These are phyloP conservation scores for Aproaerema taeniolella DNA, from an alignment of 2,888 invertebrate genomes.

Conservation along the genomic window DNA sequence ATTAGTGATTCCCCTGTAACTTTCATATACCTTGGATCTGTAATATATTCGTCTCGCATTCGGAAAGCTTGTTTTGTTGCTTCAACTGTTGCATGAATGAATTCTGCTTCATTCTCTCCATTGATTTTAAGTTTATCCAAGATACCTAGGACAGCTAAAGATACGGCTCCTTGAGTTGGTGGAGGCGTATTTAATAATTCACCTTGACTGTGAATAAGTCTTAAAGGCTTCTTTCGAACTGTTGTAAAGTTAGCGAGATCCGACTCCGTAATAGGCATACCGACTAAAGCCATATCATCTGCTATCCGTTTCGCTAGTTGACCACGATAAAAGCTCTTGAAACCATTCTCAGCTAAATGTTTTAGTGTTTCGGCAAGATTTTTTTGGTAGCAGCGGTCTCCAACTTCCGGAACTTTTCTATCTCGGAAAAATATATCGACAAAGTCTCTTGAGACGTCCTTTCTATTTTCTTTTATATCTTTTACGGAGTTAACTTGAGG, in stretches of 20 bases:
- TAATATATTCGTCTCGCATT: slow-evolving; percentile 47
- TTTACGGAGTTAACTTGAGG: too few relatives aligned
- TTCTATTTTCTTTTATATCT: slow-evolving; percentile 14
- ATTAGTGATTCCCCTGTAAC: slow-evolving; percentile 43
- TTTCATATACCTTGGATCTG: slow-evolving; percentile 56
- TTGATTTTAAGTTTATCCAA: slow-evolving; percentile 51
- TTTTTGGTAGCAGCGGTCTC: slow-evolving; percentile 49
- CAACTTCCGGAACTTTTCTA: slow-evolving; percentile 38
- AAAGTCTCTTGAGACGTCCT: slow-evolving; percentile 30
- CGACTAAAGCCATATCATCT: slow-evolving; percentile 46
- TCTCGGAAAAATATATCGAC: slow-evolving; percentile 38
- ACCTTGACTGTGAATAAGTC: slow-evolving; percentile 45
- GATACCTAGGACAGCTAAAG: slow-evolving; percentile 52
- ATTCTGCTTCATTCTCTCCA: slow-evolving; percentile 50
- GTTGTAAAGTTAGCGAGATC: slow-evolving; percentile 52
- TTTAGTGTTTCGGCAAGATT: slow-evolving; percentile 48
- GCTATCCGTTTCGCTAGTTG: slow-evolving; percentile 48
- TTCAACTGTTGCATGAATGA: slow-evolving; percentile 58
- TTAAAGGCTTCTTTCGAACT: slow-evolving; percentile 46
- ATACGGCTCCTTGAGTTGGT: slow-evolving; percentile 64
- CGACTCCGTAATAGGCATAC: slow-evolving; percentile 52
- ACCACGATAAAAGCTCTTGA: slow-evolving; percentile 57
- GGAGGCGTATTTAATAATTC: slow-evolving; percentile 58
- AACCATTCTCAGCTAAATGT: slow-evolving; percentile 43
- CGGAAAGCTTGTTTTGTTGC: slow-evolving; percentile 52